phyloP scores from a whole-genome alignment of 1,140 invertebrate species.

The Ceratosolen solmsi region DNA sequence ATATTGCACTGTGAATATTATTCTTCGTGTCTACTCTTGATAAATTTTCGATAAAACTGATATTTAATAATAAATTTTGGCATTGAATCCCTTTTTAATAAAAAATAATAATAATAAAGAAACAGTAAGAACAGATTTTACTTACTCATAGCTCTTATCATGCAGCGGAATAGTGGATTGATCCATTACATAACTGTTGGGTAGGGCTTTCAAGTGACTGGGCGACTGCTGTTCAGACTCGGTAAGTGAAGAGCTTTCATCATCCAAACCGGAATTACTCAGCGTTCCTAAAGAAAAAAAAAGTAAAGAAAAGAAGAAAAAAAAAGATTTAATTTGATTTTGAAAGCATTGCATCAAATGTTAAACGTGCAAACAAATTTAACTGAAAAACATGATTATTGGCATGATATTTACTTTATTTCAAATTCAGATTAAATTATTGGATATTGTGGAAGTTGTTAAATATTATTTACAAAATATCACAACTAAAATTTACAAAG shows the following conservation, averaged over 20 bases:
- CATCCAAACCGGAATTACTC: constrained; percentile 26
- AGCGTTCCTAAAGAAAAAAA: constrained; percentile 15
- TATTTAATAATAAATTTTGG: not conserved
- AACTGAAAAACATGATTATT: too few species aligned
- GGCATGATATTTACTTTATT: too few species aligned
- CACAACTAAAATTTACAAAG: too few species aligned
- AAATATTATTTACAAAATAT: too few species aligned
- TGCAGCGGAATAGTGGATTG: constrained; percentile 53
- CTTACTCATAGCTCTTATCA: constrained; percentile 65
- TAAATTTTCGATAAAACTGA: not conserved
- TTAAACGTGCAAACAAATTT: too few species aligned
- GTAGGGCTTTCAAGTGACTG: constrained; percentile 46
- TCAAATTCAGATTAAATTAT: too few species aligned
- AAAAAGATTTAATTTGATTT: too few species aligned
- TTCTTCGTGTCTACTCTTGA: too few species aligned
- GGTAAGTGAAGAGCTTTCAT: not conserved
- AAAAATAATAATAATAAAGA: not conserved
- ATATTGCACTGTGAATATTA: too few species aligned
- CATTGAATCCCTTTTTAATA: not conserved
- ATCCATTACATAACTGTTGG: constrained; percentile 54
- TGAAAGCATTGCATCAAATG: too few species aligned
- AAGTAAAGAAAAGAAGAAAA: too few species aligned
- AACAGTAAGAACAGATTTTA: not conserved
- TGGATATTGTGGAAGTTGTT: too few species aligned
- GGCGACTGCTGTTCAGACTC: constrained; percentile 24